Evolutionary conservation across 2,888 invertebrate species (phyloP), one percentile per base, ranked within the genome.

Genomic region (Glaucopsyche alexis): DNA sequence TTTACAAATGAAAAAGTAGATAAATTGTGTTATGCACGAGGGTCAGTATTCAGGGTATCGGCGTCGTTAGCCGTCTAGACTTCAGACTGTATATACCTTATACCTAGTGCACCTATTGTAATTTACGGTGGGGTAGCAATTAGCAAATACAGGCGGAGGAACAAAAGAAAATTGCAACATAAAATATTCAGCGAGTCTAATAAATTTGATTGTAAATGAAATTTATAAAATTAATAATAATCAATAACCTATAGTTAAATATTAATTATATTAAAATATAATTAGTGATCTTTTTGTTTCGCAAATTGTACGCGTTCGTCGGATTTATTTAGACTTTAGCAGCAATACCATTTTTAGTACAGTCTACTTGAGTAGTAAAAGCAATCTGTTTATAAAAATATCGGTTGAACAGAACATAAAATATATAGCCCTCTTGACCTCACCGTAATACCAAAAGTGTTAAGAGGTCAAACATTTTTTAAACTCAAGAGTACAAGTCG

Each of bases 21-120:
- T 60, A 38, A 60, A 60, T 38, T 60, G 29, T 60, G 38, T 29
- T 29, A 60, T 60, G 60, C 60, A 60, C 60, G 60, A 60, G 60
- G 60, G 60, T 60, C 60, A 60, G 60, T 60, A 42, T 42, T 19
- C 29, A 60, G 60, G 29, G 60, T 60, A 60, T 38, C 60, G 60
- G 29, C 60, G 60, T 60, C 9, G 11, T 55, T 19, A 60, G 13
- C 60, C 7, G 60, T 60, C 60, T 60, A 60, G 60, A 60, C 60
- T 60, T 60, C 60, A 60, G 60, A 60, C 60, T 60, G 29, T 16
- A 16, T 60, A 60, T 60, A 60, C 60, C 14, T 60, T 60, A 38
- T 60, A 38, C 38, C 60, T 60, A 60, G 29, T 60, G 60, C 29
- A 60, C 60, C 29, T 60, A 60, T 60, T 60, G 60, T 60, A 38